Conservation (phyloP, 2,113 vertebrate species). For the Holacanthus passer region DNA sequence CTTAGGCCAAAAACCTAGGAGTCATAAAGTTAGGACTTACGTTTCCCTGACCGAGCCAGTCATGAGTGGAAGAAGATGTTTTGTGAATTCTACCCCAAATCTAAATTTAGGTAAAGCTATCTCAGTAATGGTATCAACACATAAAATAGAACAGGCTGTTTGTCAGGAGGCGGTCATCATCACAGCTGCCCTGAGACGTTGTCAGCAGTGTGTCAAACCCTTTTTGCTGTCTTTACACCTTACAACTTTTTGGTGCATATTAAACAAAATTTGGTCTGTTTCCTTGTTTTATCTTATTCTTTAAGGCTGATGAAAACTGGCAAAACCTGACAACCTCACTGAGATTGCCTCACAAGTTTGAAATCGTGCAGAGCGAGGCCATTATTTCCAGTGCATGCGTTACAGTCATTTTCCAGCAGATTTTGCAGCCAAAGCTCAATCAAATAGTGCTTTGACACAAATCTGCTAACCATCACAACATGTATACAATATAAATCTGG, state of each 20-base stretch:
- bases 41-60: background rate
- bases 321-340: background rate
- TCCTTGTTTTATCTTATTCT: background rate
- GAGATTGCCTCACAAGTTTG: background rate
- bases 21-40: background rate
- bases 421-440: background rate
- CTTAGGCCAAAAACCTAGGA: background rate
- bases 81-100: background rate
- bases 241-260: background rate
- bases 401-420: background rate
- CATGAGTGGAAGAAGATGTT: background rate
- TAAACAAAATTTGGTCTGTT: background rate
- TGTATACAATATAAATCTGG: background rate
- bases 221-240: background rate
- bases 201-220: background rate
- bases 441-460: background rate
- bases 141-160: background rate
- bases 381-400: background rate
- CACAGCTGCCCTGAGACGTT: background rate
- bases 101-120: background rate
- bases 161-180: background rate
- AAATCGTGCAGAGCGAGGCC: background rate
- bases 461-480: background rate
- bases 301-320: background rate
- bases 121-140: background rate